These are phyloP conservation scores for Hypsibius dujardini DNA, from an alignment of 1,140 invertebrate species.

Conservation along the genomic window DNA sequence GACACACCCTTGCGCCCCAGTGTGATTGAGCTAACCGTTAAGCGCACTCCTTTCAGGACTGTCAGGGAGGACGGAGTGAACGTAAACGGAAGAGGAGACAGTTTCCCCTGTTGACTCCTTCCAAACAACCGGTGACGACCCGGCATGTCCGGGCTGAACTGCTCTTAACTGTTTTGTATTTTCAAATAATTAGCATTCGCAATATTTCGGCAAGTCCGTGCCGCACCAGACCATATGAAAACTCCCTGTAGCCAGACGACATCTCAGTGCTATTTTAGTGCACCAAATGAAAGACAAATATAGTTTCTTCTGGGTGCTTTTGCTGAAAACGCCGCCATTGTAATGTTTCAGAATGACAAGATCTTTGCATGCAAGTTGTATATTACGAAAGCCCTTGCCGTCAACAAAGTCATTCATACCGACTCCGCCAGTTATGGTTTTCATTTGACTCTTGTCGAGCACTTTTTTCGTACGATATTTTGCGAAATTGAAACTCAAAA, in stretches of 20 bases:
- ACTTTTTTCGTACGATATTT: not conserved
- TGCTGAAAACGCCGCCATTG: not conserved
- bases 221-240: not conserved
- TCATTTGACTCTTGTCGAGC: not conserved
- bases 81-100: too few relatives aligned
- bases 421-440: not conserved
- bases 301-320: conserved; percentile 5
- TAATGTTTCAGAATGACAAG: not conserved
- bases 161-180: too few relatives aligned
- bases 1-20: not conserved
- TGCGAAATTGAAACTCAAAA: not conserved
- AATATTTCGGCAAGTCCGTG: not conserved
- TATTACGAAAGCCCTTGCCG: not conserved
- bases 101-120: too few relatives aligned
- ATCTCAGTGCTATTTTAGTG: not conserved
- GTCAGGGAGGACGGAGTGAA: not conserved
- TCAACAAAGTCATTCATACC: not conserved
- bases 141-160: too few relatives aligned
- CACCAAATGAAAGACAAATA: not conserved
- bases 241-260: not conserved
- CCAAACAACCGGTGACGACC: too few relatives aligned
- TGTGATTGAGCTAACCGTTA: not conserved
- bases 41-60: not conserved
- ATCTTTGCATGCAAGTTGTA: not conserved
- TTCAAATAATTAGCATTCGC: not conserved